These are phyloP conservation scores for Trachelus stipa DNA, from an alignment of 2,888 invertebrate genomes.

Conservation along the genomic window DNA sequence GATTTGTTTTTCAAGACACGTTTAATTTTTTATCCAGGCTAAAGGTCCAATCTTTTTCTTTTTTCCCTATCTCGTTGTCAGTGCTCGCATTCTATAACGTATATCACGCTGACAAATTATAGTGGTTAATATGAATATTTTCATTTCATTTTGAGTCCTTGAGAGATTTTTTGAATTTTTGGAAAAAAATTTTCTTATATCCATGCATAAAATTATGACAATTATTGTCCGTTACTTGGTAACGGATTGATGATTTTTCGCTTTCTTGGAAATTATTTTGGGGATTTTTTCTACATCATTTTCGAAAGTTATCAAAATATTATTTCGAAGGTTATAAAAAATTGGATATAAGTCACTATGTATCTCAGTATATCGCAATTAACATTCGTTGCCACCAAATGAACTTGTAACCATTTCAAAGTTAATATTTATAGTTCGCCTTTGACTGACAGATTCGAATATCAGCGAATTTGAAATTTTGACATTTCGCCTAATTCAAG, in stretches of 20 bases:
- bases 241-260: not conserved
- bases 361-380: not conserved
- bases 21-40: too few relatives aligned
- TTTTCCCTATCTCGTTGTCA: not conserved
- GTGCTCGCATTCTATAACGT: not conserved
- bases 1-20: too few relatives aligned
- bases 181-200: too few relatives aligned
- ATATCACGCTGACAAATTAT: not conserved
- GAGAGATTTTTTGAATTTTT: too few relatives aligned
- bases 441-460: not conserved
- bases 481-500: not conserved
- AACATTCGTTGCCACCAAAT: too few relatives aligned
- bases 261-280: not conserved
- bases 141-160: not conserved
- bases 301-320: not conserved
- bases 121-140: not conserved
- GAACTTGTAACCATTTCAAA: not conserved
- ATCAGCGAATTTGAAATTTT: not conserved
- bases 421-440: not conserved
- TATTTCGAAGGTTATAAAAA: not conserved
- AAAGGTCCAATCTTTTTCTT: not conserved
- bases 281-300: rapidly evolving
- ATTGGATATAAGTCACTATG: not conserved
- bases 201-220: too few relatives aligned
- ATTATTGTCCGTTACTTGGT: too few relatives aligned